Percentiles rank a stretch among this genome's conserved stretches.
Evolutionary conservation across 2,113 vertebrate species (phyloP).

Genomic region (Hirundichthys speculiger): DNA sequence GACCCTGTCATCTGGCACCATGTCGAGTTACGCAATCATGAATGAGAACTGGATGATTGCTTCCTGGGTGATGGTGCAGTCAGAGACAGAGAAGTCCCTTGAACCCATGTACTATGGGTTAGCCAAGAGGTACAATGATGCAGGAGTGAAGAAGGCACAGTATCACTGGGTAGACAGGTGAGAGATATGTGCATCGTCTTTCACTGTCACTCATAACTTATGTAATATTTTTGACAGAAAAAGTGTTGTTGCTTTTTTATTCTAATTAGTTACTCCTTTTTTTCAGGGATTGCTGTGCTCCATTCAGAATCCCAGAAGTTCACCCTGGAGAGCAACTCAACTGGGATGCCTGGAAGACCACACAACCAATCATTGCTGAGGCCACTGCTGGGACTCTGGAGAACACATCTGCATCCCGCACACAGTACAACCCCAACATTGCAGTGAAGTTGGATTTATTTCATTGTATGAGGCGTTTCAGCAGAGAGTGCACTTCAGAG

Average conservation of each 20-base stretch:
- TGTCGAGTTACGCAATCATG: neutral
- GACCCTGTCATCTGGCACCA: neutral
- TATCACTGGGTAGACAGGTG: no score
- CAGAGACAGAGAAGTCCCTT: neutral
- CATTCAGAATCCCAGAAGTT: neutral
- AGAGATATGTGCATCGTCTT: neutral
- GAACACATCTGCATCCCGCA: neutral
- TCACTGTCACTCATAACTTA: no score
- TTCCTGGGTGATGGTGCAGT: neutral
- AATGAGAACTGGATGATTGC: neutral
- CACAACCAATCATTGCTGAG: no score
- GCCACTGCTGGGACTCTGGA: no score
- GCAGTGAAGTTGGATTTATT: neutral
- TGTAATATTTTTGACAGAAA: neutral
- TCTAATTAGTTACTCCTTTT: neutral
- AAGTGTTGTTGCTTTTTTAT: neutral
- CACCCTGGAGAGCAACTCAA: neutral
- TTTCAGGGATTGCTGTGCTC: neutral
- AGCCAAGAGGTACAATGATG: neutral
- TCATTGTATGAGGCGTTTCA: neutral
- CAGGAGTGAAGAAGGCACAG: neutral
- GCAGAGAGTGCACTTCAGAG: no score
- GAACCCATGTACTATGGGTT: neutral
- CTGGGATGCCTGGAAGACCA: neutral
- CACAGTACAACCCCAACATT: neutral